These are phyloP conservation scores for Psix sp. DNA, from an alignment of 1,140 invertebrate species.

Conservation along the genomic window DNA sequence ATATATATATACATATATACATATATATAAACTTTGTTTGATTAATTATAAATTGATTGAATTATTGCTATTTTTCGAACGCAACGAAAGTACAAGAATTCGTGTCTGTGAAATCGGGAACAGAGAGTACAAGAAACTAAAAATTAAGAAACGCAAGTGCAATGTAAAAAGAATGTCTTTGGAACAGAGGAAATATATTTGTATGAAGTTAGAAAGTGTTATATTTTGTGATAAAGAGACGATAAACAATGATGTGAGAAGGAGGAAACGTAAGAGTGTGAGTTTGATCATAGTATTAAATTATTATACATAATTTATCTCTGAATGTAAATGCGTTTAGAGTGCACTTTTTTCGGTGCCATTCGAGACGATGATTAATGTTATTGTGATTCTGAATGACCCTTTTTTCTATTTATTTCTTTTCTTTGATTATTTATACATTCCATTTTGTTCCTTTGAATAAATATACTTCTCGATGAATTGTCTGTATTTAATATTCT, in stretches of 20 bases:
- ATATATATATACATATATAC: not conserved
- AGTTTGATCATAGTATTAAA: conserved; percentile 33
- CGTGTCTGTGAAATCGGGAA: too few species aligned
- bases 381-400: conserved; percentile 8
- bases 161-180: conserved; percentile 24
- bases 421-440: conserved; percentile 10
- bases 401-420: conserved; percentile 8
- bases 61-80: conserved; percentile 28
- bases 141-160: conserved; percentile 32
- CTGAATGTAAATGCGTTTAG: conserved; percentile 20
- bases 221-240: conserved; percentile 70
- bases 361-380: conserved; percentile 20
- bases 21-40: conserved; percentile 8
- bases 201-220: conserved; percentile 55
- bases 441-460: conserved; percentile 26
- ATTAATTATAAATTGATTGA: conserved; percentile 13
- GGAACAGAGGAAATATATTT: conserved; percentile 28
- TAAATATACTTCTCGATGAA: too few species aligned
- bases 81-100: conserved; percentile 41
- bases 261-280: not conserved
- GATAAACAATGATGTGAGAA: conserved; percentile 4
- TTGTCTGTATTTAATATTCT: too few species aligned
- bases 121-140: too few species aligned
- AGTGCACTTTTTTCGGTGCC: conserved; percentile 27
- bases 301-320: conserved; percentile 39